phyloP scores from a whole-genome alignment of 2,888 invertebrate species.

The Polylopha cassiicola region DNA sequence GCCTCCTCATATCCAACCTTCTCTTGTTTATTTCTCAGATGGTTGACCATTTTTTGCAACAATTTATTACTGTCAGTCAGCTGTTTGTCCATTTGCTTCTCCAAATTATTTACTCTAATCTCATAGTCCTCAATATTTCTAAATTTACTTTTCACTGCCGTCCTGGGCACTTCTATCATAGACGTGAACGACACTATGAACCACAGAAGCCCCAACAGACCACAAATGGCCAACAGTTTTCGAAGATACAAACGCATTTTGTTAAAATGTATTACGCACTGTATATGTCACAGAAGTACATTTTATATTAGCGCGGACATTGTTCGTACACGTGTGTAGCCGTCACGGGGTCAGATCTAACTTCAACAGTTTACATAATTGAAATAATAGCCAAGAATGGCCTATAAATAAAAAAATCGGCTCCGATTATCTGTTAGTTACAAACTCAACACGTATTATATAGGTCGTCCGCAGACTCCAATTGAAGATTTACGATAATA shows the following conservation, averaged over 20 bases:
- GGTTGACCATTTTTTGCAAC: slow-evolving; percentile 43
- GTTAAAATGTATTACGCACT: no score
- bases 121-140: slow-evolving; percentile 37
- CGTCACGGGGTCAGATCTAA: no score
- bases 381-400: no score
- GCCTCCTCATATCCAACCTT: slow-evolving; percentile 16
- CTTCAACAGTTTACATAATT: no score
- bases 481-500: slow-evolving; percentile 8
- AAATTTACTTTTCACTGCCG: slow-evolving; percentile 20
- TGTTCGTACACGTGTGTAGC: no score
- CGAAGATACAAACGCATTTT: slow-evolving; percentile 64
- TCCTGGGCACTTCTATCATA: slow-evolving; percentile 39
- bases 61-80: slow-evolving; percentile 47
- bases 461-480: slow-evolving; percentile 2
- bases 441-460: slow-evolving; percentile 3
- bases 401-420: no score
- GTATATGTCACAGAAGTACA: no score
- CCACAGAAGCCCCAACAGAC: slow-evolving; percentile 46
- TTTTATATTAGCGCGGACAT: no score
- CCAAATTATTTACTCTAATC: slow-evolving; percentile 41
- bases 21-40: slow-evolving; percentile 34
- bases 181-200: slow-evolving; percentile 49
- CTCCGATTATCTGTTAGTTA: no score
- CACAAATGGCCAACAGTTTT: slow-evolving; percentile 43
- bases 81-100: slow-evolving; percentile 44